These are phyloP conservation scores for Myopa tessellatipennis DNA, from an alignment of 2,888 invertebrate genomes.

Conservation along the genomic window DNA sequence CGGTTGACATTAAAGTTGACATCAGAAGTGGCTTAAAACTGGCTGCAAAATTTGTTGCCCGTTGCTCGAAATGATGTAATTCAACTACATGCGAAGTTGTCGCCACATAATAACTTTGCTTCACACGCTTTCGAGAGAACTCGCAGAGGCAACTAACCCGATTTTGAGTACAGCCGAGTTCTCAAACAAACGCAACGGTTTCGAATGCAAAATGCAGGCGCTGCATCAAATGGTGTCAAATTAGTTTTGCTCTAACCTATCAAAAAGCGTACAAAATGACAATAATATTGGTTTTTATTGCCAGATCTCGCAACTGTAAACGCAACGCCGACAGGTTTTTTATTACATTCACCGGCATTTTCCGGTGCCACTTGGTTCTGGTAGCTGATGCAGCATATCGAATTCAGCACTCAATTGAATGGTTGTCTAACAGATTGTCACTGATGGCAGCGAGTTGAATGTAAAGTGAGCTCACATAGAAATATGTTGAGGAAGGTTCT, in stretches of 20 bases:
- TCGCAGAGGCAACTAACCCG: neutral
- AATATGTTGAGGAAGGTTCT: no score
- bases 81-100: neutral
- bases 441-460: neutral
- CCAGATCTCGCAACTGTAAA: conserved; percentile 15
- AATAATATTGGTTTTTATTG: conserved; percentile 9
- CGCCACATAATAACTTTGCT: neutral
- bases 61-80: neutral
- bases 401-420: neutral
- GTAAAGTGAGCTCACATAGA: neutral
- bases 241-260: conserved; percentile 9
- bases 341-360: neutral
- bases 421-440: neutral
- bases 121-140: no score
- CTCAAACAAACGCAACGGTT: neutral
- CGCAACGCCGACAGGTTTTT: conserved; percentile 10
- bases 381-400: neutral
- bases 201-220: neutral
- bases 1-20: conserved; percentile 4
- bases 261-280: neutral
- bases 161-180: neutral
- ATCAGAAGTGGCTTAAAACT: neutral
- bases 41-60: neutral
- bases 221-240: conserved; percentile 12
- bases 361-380: neutral